phyloP scores from a whole-genome alignment of 2,113 vertebrate genomes.

The Perccottus glenii region DNA sequence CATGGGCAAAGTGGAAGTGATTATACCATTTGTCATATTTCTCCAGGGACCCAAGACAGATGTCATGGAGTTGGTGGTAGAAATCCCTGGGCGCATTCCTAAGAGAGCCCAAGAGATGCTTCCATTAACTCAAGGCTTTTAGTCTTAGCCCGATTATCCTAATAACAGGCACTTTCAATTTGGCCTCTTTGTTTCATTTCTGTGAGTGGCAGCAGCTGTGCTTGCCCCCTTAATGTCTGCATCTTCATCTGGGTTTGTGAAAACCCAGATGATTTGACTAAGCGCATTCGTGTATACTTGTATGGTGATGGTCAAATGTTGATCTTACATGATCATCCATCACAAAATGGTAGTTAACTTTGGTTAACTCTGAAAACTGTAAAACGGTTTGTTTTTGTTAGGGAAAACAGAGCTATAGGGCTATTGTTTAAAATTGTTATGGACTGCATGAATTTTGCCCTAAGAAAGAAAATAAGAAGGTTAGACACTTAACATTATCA shows the following conservation, averaged over 20 bases:
- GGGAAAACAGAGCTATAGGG: constrained; percentile 1
- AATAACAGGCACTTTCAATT: constrained; percentile 30
- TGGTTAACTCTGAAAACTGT: constrained; percentile 14
- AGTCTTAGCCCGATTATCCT: constrained; percentile 27
- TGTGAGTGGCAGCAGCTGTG: constrained; percentile 8
- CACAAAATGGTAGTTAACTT: constrained; percentile 24
- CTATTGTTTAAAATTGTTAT: constrained; percentile 37
- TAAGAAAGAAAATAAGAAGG: constrained; percentile 39
- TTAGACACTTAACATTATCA: constrained; percentile 41
- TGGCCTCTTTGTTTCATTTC: background rate
- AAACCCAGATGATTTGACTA: constrained; percentile 1
- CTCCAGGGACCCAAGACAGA: constrained; percentile 60
- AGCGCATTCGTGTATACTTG: background rate
- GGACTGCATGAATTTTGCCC: constrained; percentile 10
- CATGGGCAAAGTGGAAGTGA: constrained; percentile 13
- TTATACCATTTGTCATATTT: constrained; percentile 49
- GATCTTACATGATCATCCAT: constrained; percentile 16
- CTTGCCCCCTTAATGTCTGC: constrained; percentile 20
- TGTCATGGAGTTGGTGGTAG: constrained; percentile 40
- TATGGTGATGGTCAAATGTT: background rate
- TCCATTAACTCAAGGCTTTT: constrained; percentile 51
- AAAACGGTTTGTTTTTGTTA: background rate
- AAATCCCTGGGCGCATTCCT: constrained; percentile 58
- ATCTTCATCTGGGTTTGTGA: background rate
- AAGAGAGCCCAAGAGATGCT: constrained; percentile 46